Conservation (phyloP, 2,113 vertebrate species). For the Meriones unguiculatus region DNA sequence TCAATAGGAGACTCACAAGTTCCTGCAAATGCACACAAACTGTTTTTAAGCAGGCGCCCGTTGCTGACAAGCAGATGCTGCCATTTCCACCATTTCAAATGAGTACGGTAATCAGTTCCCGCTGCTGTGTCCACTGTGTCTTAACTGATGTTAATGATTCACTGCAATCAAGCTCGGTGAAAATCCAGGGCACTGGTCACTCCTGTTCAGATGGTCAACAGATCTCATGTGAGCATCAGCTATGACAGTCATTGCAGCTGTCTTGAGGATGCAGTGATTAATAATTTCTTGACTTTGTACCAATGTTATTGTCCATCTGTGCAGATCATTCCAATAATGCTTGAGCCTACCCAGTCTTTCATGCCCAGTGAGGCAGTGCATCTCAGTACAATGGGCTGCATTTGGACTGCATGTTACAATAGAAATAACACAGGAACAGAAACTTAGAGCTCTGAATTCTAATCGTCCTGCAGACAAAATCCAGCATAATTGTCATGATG, state of each 20-base stretch:
- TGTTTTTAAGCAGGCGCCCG: conserved; percentile 47
- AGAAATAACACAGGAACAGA: neutral
- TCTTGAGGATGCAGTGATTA: neutral
- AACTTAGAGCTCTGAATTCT: neutral
- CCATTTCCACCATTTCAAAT: conserved; percentile 41
- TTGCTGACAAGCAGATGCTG: conserved; percentile 48
- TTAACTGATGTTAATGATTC: conserved; percentile 7
- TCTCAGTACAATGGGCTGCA: neutral
- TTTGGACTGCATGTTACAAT: neutral
- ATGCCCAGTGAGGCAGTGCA: neutral
- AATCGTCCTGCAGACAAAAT: neutral
- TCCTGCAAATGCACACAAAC: conserved; percentile 85
- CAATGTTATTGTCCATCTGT: neutral
- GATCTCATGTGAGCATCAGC: neutral
- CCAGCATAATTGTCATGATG: neutral
- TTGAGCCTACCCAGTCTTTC: neutral
- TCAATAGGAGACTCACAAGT: conserved; percentile 85
- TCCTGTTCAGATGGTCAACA: neutral
- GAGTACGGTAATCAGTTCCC: neutral
- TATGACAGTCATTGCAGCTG: neutral
- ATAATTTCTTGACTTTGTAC: neutral
- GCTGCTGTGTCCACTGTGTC: neutral
- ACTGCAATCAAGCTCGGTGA: neutral
- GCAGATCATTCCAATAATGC: neutral
- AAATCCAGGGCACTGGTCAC: neutral